These are phyloP conservation scores for Anhinga anhinga DNA, from an alignment of 2,113 vertebrate species.

Conservation along the genomic window DNA sequence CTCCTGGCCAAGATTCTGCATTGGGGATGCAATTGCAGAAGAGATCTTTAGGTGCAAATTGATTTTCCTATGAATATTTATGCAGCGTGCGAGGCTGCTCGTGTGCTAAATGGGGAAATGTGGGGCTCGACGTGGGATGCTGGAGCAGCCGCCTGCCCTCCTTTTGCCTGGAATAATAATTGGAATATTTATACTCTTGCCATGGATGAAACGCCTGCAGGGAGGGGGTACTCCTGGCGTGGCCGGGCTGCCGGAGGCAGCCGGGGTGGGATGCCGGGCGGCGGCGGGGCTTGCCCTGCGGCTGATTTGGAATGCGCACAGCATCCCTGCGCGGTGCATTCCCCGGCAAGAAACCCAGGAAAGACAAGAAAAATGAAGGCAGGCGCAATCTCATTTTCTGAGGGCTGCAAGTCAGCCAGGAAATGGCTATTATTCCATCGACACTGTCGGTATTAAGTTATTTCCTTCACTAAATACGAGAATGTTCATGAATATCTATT, in stretches of 20 bases:
- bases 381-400: conserved; percentile 96
- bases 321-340: conserved; percentile 76
- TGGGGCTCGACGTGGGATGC: background rate
- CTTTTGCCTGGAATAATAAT: conserved; percentile 26
- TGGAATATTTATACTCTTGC: conserved; percentile 27
- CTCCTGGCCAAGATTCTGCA: background rate
- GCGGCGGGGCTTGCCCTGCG: conserved; percentile 32
- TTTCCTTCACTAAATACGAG: conserved; percentile 99
- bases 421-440: conserved; percentile 99
- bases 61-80: conserved; percentile 68
- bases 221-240: background rate
- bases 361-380: conserved; percentile 99
- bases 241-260: background rate
- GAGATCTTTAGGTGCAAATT: conserved; percentile 49
- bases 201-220: background rate
- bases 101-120: background rate
- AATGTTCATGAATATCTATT: conserved; percentile 99
- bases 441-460: conserved; percentile 99
- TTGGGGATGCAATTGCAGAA: background rate
- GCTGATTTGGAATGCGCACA: conserved; percentile 90
- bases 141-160: background rate
- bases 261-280: background rate
- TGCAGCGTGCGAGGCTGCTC: background rate
- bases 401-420: conserved; percentile 99
- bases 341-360: conserved; percentile 81